Base-by-base conservation (phyloP, 1,140 invertebrate species). In the Drosophila saltans region DNA sequence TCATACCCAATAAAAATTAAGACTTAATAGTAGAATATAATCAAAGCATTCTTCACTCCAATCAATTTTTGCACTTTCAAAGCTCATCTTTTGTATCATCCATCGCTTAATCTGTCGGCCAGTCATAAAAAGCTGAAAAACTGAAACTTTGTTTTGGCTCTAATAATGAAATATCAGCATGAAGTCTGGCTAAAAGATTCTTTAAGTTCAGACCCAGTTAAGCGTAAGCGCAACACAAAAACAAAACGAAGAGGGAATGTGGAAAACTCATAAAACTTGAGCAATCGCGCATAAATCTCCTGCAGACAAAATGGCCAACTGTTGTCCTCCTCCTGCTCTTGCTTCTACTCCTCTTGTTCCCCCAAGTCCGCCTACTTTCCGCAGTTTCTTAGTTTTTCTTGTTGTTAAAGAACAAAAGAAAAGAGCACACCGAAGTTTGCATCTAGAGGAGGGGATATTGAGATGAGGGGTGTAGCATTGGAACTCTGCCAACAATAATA, bases 261-360 rank as follows among this genome's bases (percentile, higher is more conserved):
- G 28, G 56, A 65, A 64, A 68, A 66, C 69, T 58, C 73, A 72
- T 79, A 79, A 79, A 79, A 76, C 76, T 76, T 69, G 56, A 72
- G 73, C 76, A 79, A 72, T 75, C 73, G 76, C 73, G 45, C 69
- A 76, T 79, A 79, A 79, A 79, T 79, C 76, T 76, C n/a, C 41
- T 2, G 28, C 76, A 76, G 73, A 76, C 76, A 79, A 79, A 79
- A 79, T 79, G 76, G 69, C 76, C 76, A 76, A 79, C 73, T 76
- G 73, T 52, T 64, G 62, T 64, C 48, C 39, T 41, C 40, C 41
- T 43, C 11, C 41, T 43, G 3, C 11, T 36, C 6, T 36, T 41
- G 8, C 40, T 43, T n/a, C 4, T 4, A 2, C 16, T 21, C 11
- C 45, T 8, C n/a, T n/a, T n/a, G n/a, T n/a, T n/a, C n/a, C n/a